Percentiles rank a stretch among this genome's conserved stretches.
These are phyloP conservation scores for Homarus americanus DNA, from an alignment of 1,140 invertebrate genomes.

Conservation along the genomic window DNA sequence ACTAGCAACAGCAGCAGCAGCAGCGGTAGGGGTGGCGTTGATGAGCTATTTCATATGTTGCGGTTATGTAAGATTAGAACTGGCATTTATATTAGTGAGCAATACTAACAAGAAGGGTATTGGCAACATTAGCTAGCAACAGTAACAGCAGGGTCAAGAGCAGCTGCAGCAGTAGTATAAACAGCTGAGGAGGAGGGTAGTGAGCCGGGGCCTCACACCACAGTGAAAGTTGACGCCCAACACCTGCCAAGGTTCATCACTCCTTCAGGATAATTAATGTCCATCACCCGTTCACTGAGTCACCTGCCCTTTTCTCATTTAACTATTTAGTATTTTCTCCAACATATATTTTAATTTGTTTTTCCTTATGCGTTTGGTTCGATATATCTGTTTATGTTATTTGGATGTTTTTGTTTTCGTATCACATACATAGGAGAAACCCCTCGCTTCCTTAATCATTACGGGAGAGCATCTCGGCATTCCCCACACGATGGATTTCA, in stretches of 20 bases:
- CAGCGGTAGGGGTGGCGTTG: too few relatives aligned
- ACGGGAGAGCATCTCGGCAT: not conserved
- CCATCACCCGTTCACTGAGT: constrained; percentile 47
- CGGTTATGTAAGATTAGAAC: too few relatives aligned
- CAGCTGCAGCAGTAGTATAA: not conserved
- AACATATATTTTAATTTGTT: not conserved
- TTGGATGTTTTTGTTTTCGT: not conserved
- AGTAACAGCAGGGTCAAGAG: constrained; percentile 11
- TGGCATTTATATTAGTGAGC: too few relatives aligned
- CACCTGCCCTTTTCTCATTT: constrained; percentile 4
- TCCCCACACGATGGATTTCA: constrained; percentile 7
- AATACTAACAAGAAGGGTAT: not conserved
- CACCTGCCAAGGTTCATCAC: constrained; percentile 56
- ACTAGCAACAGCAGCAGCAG: not conserved
- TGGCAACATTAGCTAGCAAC: not conserved
- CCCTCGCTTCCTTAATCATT: not conserved
- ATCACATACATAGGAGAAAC: not conserved
- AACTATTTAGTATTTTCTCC: constrained; percentile 10
- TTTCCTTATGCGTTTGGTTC: not conserved
- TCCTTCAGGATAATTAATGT: constrained; percentile 52
- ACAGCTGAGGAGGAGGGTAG: not conserved
- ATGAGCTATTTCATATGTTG: too few relatives aligned
- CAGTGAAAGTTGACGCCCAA: constrained; percentile 53
- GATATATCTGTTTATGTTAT: too few relatives aligned
- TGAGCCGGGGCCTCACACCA: not conserved